These are phyloP conservation scores for Drosophila fungiperda DNA, from an alignment of 2,888 invertebrate genomes.

Conservation along the genomic window DNA sequence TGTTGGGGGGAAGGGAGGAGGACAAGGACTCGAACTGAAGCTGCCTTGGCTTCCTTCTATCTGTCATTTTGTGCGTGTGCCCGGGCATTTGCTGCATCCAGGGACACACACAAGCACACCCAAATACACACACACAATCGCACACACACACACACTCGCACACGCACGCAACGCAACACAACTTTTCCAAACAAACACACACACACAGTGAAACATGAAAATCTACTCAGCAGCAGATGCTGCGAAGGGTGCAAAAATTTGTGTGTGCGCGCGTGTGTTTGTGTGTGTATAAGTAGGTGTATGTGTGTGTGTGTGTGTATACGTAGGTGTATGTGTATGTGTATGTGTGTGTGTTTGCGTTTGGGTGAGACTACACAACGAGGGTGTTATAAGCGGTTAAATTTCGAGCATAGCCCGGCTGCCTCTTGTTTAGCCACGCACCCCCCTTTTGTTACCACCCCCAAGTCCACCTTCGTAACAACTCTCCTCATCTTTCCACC, in stretches of 20 bases:
- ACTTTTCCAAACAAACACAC: slow-evolving; percentile 23
- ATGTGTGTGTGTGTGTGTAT: background rate
- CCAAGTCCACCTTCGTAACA: slow-evolving; percentile 29
- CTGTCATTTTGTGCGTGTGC: slow-evolving; percentile 40
- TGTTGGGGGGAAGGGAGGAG: background rate
- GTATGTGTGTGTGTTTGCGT: slow-evolving; percentile 24
- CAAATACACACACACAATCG: slow-evolving; percentile 21
- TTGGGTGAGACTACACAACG: slow-evolving; percentile 35
- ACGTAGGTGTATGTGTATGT: slow-evolving; percentile 4
- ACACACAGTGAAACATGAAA: slow-evolving; percentile 64
- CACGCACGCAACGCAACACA: slow-evolving; percentile 14
- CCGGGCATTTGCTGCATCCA: slow-evolving; percentile 63
- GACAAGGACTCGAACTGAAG: slow-evolving; percentile 16
- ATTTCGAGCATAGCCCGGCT: slow-evolving; percentile 57
- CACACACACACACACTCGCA: slow-evolving; percentile 17
- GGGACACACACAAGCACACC: slow-evolving; percentile 22
- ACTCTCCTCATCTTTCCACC: slow-evolving; percentile 5
- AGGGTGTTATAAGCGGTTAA: slow-evolving; percentile 80
- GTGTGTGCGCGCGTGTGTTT: slow-evolving; percentile 23
- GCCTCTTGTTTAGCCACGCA: slow-evolving; percentile 8
- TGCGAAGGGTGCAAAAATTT: slow-evolving; percentile 45
- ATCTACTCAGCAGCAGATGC: slow-evolving; percentile 66
- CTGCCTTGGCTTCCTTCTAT: slow-evolving; percentile 39
- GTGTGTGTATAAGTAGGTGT: slow-evolving; percentile 3
- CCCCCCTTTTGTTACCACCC: slow-evolving; percentile 3